Conservation (phyloP, 2,888 invertebrate species). For the Hyalella azteca region DNA sequence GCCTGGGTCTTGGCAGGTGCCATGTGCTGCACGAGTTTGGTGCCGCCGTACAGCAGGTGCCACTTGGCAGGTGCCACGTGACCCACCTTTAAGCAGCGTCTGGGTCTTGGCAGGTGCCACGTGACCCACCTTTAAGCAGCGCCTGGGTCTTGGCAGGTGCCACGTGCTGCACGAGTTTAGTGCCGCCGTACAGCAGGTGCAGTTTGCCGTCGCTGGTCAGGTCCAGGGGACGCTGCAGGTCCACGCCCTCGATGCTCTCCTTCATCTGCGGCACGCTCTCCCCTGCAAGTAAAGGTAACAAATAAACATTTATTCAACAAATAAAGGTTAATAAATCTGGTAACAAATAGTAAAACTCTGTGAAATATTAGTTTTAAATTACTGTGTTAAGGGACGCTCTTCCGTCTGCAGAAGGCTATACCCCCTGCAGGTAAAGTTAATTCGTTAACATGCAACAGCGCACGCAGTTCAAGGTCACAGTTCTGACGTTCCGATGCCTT, state of each 20-base stretch:
- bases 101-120: slow-evolving; percentile 87
- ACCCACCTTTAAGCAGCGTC: slow-evolving; percentile 74
- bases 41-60: slow-evolving; percentile 93
- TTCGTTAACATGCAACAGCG: too few relatives aligned
- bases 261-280: slow-evolving; percentile 99
- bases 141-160: slow-evolving; percentile 83
- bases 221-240: slow-evolving; percentile 73
- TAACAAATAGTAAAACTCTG: too few relatives aligned
- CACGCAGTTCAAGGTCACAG: too few relatives aligned
- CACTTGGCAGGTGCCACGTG: too few relatives aligned
- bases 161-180: slow-evolving; percentile 97
- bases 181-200: slow-evolving; percentile 93
- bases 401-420: too few relatives aligned
- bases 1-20: slow-evolving; percentile 83
- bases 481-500: too few relatives aligned
- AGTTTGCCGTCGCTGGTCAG: slow-evolving; percentile 88
- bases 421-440: too few relatives aligned
- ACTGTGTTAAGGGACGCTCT: too few relatives aligned
- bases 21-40: slow-evolving; percentile 97
- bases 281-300: slow-evolving; percentile 64
- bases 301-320: too few relatives aligned
- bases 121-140: slow-evolving; percentile 78
- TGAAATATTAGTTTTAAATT: too few relatives aligned
- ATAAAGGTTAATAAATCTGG: too few relatives aligned
- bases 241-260: slow-evolving; percentile 80